Evolutionary conservation across 2,888 invertebrate genomes (phyloP), one percentile per base, ranked within the genome.

Genomic region (Deroplatys truncata): DNA sequence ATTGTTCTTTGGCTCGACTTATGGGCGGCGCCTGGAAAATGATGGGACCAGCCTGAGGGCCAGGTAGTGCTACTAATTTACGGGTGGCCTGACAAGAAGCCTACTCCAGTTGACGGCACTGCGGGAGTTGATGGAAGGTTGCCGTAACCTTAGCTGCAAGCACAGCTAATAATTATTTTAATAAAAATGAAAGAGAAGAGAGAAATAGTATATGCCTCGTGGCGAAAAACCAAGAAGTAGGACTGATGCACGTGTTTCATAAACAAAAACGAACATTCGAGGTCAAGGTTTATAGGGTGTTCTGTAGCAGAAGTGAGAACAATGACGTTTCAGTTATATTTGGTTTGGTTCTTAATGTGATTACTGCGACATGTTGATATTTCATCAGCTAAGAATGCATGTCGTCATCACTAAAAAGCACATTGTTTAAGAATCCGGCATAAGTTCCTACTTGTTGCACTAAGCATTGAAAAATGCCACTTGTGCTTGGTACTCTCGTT

Each of bases 21-120:
- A 72, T 16, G 56, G 56, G 56, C 56, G 56, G 56, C 56, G 56
- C 25, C 20, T 20, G 7, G 56, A 72, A 72, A 72, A 72, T 72
- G 56, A 72, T 72, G 25, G 56, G 56, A 72, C 56, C 25, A 72
- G 56, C 56, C 56, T 5, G 56, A 72, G 56, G 82, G 31, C 72
- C 86, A 86, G n/a, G 86, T 56, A 31, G 49, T 82, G 31, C 56
- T 86, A 31, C 72, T 86, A 85, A 85, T 85, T 85, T 85, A 72
- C 72, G 86, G 86, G 86, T 72, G 56, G 86, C 28, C 85, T 20
- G 86, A 4, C 86, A 56, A 72, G 29, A 43, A 28, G 85, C 49
- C 20, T 28, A 35, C 43, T 35, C n/a, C 85, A n/a, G 35, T 31
- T 85, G 85, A 85, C 43, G 85, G 85, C n/a, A 28, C 49, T 28